phyloP scores from a whole-genome alignment of 2,797 vertebrate species.

The Brotula barbata region DNA sequence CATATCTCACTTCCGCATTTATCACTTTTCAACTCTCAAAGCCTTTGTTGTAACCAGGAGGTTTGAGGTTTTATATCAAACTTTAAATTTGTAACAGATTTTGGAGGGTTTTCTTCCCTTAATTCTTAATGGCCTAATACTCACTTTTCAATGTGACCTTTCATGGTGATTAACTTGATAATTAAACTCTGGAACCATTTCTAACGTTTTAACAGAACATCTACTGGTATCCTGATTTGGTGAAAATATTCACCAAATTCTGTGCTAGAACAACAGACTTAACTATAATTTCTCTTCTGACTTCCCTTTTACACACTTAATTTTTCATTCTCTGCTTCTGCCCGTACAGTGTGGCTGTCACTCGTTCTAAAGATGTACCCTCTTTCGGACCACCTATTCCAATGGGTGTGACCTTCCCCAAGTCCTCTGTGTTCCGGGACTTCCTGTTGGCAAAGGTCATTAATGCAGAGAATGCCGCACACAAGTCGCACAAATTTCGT shows the following conservation, averaged over 20 bases:
- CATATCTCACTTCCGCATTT: too few species aligned
- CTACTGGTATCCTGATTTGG: too few species aligned
- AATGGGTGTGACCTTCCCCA: constrained; percentile 93
- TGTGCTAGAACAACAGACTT: constrained; percentile 1
- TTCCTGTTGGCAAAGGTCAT: constrained; percentile 97
- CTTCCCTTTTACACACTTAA: neutral
- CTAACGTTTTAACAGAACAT: too few species aligned
- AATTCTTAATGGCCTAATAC: constrained; percentile 16
- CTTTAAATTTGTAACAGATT: neutral
- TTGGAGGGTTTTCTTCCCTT: neutral
- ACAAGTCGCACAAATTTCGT: constrained; percentile 97
- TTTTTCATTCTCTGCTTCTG: neutral
- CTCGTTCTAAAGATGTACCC: constrained; percentile 96
- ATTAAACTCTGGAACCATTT: constrained; percentile 8
- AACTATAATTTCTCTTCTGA: neutral
- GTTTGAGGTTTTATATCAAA: constrained; percentile 9
- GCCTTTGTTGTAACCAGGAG: constrained; percentile 17
- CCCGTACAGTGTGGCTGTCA: constrained; percentile 88
- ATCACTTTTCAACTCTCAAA: too few species aligned
- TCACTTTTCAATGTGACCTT: constrained; percentile 12
- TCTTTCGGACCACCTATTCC: constrained; percentile 98
- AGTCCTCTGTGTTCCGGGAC: constrained; percentile 98
- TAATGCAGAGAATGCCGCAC: constrained; percentile 96
- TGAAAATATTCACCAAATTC: neutral
- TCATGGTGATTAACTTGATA: constrained; percentile 18